Conservation (phyloP, 2,797 vertebrate genomes). For the Loriculus beryllinus region DNA sequence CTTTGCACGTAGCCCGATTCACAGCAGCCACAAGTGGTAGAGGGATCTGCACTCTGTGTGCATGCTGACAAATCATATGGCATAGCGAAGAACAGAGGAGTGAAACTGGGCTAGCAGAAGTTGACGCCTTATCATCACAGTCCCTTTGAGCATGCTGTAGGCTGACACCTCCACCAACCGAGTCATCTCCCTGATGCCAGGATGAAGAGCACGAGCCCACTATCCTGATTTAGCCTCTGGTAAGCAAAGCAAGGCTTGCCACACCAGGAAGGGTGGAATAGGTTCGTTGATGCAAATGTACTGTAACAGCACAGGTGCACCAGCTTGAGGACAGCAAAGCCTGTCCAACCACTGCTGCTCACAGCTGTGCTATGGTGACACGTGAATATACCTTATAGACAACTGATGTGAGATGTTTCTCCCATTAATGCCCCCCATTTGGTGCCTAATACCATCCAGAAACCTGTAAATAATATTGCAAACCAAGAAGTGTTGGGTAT, state of each 20-base stretch:
- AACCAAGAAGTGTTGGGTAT: not conserved
- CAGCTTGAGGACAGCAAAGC: not conserved
- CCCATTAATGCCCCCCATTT: not conserved
- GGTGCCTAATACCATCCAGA: not conserved
- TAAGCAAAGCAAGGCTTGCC: not conserved
- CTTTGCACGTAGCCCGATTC: constrained; percentile 66
- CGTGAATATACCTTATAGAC: not conserved
- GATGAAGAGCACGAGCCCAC: constrained; percentile 55
- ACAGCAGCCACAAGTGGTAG: constrained; percentile 71
- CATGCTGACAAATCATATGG: constrained; percentile 68
- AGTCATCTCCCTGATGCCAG: constrained; percentile 56
- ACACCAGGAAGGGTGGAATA: not conserved
- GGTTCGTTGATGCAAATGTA: not conserved
- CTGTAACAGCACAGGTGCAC: not conserved
- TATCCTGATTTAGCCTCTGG: constrained; percentile 61
- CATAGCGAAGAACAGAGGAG: constrained; percentile 62
- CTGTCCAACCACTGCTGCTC: not conserved
- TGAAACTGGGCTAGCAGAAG: constrained; percentile 70
- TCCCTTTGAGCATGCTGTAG: constrained; percentile 66
- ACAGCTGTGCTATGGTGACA: not conserved
- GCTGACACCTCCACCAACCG: constrained; percentile 67
- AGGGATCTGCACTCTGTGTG: constrained; percentile 64
- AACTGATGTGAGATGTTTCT: not conserved
- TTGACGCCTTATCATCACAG: constrained; percentile 66
- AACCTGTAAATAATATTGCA: not conserved